Percentiles rank a stretch among this genome's conserved stretches.
phyloP scores from a whole-genome alignment of 2,888 invertebrate genomes.

The Vanessa cardui region DNA sequence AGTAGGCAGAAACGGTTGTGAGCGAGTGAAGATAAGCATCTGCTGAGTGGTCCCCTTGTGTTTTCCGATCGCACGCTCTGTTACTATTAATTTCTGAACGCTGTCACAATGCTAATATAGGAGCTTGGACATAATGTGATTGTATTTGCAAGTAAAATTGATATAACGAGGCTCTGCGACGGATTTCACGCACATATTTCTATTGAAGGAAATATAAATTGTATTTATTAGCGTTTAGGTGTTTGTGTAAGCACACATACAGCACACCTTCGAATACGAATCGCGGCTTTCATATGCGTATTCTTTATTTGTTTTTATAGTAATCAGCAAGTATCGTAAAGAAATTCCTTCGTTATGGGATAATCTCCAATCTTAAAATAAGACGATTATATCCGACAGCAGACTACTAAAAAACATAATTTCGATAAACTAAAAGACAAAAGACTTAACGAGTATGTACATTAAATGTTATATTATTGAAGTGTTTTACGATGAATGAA shows the following conservation, averaged over 20 bases:
- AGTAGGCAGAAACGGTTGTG: slow-evolving; percentile 34
- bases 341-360: not conserved
- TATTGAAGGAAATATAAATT: not conserved
- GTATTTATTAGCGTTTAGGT: not conserved
- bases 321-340: too few relatives aligned
- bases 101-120: slow-evolving; percentile 68
- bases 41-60: slow-evolving; percentile 79
- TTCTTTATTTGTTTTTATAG: too few relatives aligned
- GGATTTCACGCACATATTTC: slow-evolving; percentile 3
- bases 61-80: slow-evolving; percentile 71
- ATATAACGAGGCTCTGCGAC: slow-evolving; percentile 51
- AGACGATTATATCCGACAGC: too few relatives aligned
- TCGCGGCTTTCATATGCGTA: too few relatives aligned
- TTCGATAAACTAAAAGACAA: too few relatives aligned
- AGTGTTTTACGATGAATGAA: too few relatives aligned
- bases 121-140: slow-evolving; percentile 76
- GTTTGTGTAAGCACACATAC: too few relatives aligned
- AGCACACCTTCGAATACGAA: too few relatives aligned
- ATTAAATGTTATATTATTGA: too few relatives aligned
- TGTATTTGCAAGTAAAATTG: slow-evolving; percentile 79
- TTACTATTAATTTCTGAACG: slow-evolving; percentile 80
- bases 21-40: slow-evolving; percentile 78
- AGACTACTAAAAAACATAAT: too few relatives aligned
- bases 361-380: too few relatives aligned
- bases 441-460: too few relatives aligned